A percentile compares a stretch with the other conserved stretches of the same genome.
These are phyloP conservation scores for Paraescarpia echinospica DNA, from an alignment of 1,140 invertebrate genomes.

Conservation along the genomic window DNA sequence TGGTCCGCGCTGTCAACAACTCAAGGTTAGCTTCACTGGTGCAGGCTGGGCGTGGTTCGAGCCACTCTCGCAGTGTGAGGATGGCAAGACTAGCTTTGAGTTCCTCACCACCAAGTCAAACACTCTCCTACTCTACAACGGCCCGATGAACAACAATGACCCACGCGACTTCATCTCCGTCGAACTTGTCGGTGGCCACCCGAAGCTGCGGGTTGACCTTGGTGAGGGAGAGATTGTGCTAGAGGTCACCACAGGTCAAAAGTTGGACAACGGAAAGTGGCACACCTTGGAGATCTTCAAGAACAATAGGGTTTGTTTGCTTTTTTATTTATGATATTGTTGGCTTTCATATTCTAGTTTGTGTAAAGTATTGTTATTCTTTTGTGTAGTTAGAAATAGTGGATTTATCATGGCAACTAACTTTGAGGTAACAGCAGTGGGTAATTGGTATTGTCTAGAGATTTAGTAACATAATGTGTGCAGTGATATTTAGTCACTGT, in stretches of 20 bases:
- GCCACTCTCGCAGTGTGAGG: slow-evolving; percentile 91
- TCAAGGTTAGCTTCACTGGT: slow-evolving; percentile 78
- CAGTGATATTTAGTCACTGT: not conserved
- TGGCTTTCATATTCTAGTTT: not conserved
- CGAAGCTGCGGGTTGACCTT: slow-evolving; percentile 87
- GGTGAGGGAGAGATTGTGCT: slow-evolving; percentile 90
- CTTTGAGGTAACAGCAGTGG: not conserved
- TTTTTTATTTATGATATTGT: not conserved
- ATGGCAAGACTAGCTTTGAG: slow-evolving; percentile 89
- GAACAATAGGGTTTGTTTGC: slow-evolving; percentile 74
- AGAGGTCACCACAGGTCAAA: slow-evolving; percentile 67
- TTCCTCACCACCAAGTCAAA: slow-evolving; percentile 83
- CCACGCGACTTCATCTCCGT: slow-evolving; percentile 87
- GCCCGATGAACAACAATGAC: slow-evolving; percentile 76
- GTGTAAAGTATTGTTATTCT: not conserved
- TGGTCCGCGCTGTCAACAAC: slow-evolving; percentile 93
- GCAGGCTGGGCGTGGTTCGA: slow-evolving; percentile 82
- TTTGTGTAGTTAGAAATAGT: not conserved
- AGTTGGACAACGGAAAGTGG: slow-evolving; percentile 91
- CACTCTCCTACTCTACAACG: slow-evolving; percentile 93
- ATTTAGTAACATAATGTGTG: not conserved
- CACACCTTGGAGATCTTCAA: slow-evolving; percentile 93
- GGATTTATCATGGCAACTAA: not conserved
- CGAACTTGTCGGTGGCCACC: slow-evolving; percentile 87
- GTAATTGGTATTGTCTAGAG: not conserved